Evolutionary conservation across 2,888 invertebrate species (phyloP).

Genomic region (Achlya flavicornis): DNA sequence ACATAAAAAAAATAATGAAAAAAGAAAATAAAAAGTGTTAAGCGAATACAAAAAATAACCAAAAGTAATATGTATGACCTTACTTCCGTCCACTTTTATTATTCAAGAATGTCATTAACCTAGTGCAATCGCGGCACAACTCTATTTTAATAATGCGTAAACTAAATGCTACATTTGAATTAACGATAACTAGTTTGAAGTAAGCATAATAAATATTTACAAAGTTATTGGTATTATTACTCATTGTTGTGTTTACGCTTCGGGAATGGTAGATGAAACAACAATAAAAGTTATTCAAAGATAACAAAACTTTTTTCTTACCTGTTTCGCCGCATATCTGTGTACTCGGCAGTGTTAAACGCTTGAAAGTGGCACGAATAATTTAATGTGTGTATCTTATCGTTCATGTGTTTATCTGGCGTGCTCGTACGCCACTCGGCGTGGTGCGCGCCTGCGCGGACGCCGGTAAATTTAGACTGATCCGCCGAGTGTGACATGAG

Average conservation of each 20-base stretch:
- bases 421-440: constrained; percentile 56
- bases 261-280: constrained; percentile 43
- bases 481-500: constrained; percentile 65
- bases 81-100: constrained; percentile 36
- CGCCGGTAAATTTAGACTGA: constrained; percentile 81
- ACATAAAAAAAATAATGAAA: constrained; percentile 22
- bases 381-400: constrained; percentile 72
- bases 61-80: constrained; percentile 34
- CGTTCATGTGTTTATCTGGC: constrained; percentile 67
- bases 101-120: constrained; percentile 53
- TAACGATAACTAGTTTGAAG: constrained; percentile 57
- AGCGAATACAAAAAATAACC: background rate
- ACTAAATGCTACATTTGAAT: constrained; percentile 33
- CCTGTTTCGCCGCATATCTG: constrained; percentile 75
- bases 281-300: constrained; percentile 50
- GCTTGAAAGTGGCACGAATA: constrained; percentile 54
- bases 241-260: constrained; percentile 50
- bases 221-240: constrained; percentile 61
- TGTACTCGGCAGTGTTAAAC: constrained; percentile 50
- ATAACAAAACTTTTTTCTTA: constrained; percentile 61
- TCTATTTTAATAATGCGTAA: constrained; percentile 34
- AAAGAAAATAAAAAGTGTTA: background rate
- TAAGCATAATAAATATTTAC: constrained; percentile 60
- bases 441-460: constrained; percentile 70
- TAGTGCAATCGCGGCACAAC: constrained; percentile 34